These are phyloP conservation scores for Folsomia candida DNA, from an alignment of 2,888 invertebrate species.

Conservation along the genomic window DNA sequence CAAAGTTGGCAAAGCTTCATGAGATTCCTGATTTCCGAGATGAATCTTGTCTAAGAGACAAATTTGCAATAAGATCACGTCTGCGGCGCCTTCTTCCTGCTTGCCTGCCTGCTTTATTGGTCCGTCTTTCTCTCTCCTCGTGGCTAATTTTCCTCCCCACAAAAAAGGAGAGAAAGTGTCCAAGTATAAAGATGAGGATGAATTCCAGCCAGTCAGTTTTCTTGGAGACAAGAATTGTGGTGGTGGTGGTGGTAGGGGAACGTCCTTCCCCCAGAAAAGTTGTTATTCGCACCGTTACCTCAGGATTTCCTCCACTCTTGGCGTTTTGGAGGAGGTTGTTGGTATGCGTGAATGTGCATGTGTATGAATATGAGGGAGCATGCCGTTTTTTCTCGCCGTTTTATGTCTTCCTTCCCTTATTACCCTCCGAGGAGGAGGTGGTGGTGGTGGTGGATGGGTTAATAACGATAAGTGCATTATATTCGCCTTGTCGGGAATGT, in stretches of 20 bases:
- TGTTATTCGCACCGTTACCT: neutral
- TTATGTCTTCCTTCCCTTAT: slow-evolving; percentile 22
- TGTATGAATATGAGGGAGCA: neutral
- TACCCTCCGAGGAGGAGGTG: slow-evolving; percentile 16
- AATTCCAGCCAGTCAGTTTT: too few relatives aligned
- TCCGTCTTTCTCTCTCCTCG: slow-evolving; percentile 10
- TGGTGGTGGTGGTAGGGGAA: too few relatives aligned
- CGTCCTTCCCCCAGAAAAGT: too few relatives aligned
- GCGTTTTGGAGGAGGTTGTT: neutral
- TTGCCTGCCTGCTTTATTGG: neutral
- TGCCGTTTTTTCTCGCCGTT: slow-evolving; percentile 3
- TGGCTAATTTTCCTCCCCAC: slow-evolving; percentile 21
- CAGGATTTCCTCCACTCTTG: neutral
- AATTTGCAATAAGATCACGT: slow-evolving; percentile 32
- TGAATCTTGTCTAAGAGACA: too few relatives aligned
- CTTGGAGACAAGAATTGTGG: too few relatives aligned
- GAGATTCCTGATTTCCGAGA: too few relatives aligned
- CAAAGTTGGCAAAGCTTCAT: too few relatives aligned
- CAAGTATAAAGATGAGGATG: too few relatives aligned
- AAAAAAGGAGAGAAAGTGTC: neutral
- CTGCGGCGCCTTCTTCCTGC: neutral
- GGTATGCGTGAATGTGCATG: slow-evolving; percentile 9
- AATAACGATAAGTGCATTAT: slow-evolving; percentile 22
- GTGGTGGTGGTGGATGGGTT: too few relatives aligned
- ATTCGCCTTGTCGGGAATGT: neutral